These are phyloP conservation scores for Dromiciops gliroides DNA, from an alignment of 2,113 vertebrate genomes.

Conservation along the genomic window DNA sequence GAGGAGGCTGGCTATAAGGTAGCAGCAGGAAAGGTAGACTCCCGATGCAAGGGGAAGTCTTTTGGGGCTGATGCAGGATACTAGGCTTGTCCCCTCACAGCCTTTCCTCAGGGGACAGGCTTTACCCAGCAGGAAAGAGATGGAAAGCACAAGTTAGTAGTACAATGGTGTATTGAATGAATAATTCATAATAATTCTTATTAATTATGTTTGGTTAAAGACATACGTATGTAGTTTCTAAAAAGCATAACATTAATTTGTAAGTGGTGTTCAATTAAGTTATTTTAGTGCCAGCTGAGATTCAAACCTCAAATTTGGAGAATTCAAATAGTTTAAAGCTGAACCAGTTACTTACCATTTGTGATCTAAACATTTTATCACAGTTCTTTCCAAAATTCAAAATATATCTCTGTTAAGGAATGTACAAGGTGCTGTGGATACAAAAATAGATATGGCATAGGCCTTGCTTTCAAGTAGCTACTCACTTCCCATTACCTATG, in stretches of 20 bases:
- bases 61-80: not conserved
- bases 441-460: too few relatives aligned
- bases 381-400: not conserved
- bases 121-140: not conserved
- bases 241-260: not conserved
- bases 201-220: not conserved
- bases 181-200: not conserved
- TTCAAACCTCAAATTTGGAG: not conserved
- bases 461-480: too few relatives aligned
- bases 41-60: not conserved
- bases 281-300: not conserved
- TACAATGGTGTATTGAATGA: not conserved
- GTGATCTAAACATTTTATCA: not conserved
- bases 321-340: not conserved
- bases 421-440: too few relatives aligned
- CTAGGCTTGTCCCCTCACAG: not conserved
- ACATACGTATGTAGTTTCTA: not conserved
- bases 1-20: too few relatives aligned
- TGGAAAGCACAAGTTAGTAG: not conserved
- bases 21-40: not conserved
- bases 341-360: not conserved
- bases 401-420: too few relatives aligned
- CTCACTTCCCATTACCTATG: too few relatives aligned
- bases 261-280: not conserved
- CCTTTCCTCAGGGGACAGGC: not conserved